phyloP scores from a whole-genome alignment of 1,140 invertebrate genomes.

The Drosophila ohnishii region DNA sequence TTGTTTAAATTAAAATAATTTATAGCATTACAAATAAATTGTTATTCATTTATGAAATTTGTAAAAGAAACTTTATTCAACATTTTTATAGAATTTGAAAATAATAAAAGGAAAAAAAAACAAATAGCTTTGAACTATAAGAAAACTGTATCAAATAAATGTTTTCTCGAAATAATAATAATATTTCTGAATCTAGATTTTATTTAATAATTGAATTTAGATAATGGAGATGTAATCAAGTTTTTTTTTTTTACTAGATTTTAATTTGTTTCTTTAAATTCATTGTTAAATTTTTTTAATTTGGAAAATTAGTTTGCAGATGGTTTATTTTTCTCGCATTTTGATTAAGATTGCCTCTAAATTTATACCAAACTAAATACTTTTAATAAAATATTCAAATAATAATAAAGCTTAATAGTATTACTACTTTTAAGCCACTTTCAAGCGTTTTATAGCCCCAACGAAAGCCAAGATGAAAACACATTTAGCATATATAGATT shows the following conservation, averaged over 20 bases:
- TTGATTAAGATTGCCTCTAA: background rate
- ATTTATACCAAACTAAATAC: background rate
- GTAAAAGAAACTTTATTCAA: too few relatives aligned
- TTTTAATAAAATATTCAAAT: background rate
- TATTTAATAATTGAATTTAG: background rate
- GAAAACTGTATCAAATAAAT: background rate
- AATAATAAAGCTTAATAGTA: background rate
- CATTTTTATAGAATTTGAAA: background rate
- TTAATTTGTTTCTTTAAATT: too few relatives aligned
- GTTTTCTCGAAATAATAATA: background rate
- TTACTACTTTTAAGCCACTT: background rate
- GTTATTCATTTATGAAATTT: too few relatives aligned
- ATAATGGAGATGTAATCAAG: too few relatives aligned
- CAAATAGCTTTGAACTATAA: background rate
- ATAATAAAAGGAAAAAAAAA: background rate
- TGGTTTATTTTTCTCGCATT: background rate
- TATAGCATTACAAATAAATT: background rate
- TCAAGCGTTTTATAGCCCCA: constrained; percentile 12
- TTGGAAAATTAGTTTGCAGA: too few relatives aligned
- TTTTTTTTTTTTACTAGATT: too few relatives aligned
- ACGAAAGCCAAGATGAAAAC: constrained; percentile 32
- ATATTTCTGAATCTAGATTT: background rate
- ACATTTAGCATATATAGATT: constrained; percentile 43
- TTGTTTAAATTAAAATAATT: background rate
- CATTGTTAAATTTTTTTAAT: too few relatives aligned